A percentile compares a stretch with the other conserved stretches of the same genome.
These are phyloP conservation scores for Pluvianellus socialis DNA, from an alignment of 2,113 vertebrate species.

Conservation along the genomic window DNA sequence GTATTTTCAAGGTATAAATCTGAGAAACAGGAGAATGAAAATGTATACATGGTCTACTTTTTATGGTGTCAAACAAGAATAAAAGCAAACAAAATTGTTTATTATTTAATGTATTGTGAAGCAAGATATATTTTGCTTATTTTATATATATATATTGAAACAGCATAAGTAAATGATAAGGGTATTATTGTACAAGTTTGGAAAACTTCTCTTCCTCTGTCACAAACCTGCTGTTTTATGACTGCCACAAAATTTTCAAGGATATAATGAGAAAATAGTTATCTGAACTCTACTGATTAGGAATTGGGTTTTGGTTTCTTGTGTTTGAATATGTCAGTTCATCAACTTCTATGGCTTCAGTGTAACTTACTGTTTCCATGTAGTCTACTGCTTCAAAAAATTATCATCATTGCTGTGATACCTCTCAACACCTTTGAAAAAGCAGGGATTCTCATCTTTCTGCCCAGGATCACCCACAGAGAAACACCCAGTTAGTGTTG, in stretches of 20 bases:
- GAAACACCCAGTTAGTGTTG: neutral
- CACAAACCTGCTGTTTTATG: neutral
- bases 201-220: neutral
- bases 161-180: neutral
- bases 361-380: neutral
- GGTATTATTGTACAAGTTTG: neutral
- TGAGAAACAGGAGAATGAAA: neutral
- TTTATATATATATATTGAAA: neutral
- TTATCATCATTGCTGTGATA: neutral
- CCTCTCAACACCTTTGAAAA: neutral
- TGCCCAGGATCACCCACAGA: neutral
- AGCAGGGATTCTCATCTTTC: neutral
- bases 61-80: neutral
- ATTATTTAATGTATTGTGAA: neutral
- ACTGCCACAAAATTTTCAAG: neutral
- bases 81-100: neutral
- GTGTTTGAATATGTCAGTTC: neutral
- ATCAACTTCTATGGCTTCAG: neutral
- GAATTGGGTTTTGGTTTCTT: neutral
- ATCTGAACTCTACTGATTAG: neutral
- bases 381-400: neutral
- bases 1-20: neutral
- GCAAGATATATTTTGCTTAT: neutral
- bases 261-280: neutral
- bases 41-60: neutral